Percentiles rank a stretch among this genome's conserved stretches.
Conservation (phyloP, 2,888 invertebrate genomes). For the Brenthis daphne region DNA sequence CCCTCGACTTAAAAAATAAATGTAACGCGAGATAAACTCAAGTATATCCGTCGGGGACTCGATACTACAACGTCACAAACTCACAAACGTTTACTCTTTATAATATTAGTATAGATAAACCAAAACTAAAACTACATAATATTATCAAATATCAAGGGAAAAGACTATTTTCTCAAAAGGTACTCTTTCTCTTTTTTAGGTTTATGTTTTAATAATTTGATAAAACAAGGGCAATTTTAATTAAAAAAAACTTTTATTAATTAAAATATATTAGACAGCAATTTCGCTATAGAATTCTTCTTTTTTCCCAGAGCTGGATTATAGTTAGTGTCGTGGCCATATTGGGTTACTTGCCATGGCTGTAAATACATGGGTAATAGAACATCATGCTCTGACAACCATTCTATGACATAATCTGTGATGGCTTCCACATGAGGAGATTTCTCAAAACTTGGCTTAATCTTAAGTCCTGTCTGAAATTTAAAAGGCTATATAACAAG, state of each 20-base stretch:
- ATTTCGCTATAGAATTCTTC: slow-evolving; percentile 41
- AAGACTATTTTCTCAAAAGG: too few species aligned
- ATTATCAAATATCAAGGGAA: too few species aligned
- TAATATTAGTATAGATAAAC: too few species aligned
- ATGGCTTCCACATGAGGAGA: slow-evolving; percentile 64
- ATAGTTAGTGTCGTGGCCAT: slow-evolving; percentile 45
- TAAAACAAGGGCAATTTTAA: not conserved
- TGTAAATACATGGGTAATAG: slow-evolving; percentile 66
- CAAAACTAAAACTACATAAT: too few species aligned
- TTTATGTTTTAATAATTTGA: not conserved
- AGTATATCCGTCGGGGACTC: too few species aligned
- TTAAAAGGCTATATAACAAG: slow-evolving; percentile 45
- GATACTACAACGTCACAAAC: too few species aligned
- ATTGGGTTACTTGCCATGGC: slow-evolving; percentile 49
- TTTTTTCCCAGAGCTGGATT: slow-evolving; percentile 50
- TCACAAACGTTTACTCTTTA: too few species aligned
- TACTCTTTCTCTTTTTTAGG: too few species aligned
- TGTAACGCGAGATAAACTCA: too few species aligned
- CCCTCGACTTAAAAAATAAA: too few species aligned
- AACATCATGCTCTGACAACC: slow-evolving; percentile 63
- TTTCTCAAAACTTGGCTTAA: slow-evolving; percentile 59
- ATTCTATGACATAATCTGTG: slow-evolving; percentile 64
- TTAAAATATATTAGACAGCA: slow-evolving; percentile 48
- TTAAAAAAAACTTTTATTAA: not conserved
- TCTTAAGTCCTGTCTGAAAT: slow-evolving; percentile 41